Base-by-base conservation (phyloP, 23 tunicate genomes). In the Trididemnum nubilum region DNA sequence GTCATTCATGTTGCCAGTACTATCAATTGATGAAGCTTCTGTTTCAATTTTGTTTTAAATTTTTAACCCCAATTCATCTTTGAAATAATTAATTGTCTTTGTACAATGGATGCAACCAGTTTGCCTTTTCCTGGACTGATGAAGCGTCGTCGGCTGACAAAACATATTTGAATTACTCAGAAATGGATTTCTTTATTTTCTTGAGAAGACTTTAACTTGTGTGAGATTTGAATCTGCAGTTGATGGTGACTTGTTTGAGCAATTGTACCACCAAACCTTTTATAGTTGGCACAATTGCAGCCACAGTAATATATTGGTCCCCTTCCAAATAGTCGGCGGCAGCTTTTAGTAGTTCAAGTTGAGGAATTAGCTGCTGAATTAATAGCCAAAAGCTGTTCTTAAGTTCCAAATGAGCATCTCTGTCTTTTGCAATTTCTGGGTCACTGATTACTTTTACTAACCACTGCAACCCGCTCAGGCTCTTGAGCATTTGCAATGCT, bases 301-400 rank as follows among this genome's bases (percentile, higher is more conserved):
- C 71, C 12, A 19, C 19, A 12, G 57, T 50, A 12, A 50, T 19
- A 50, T 50, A 50, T 50, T 50, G 12, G 19, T 50, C 57, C 19
- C 57, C 57, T 50, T 50, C 57, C 12, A 50, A 12, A 50, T 12
- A 50, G 57, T 50, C 57, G 19, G 18, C 19, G 57, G 57, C 57
- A 12, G 19, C 57, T 50, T 50, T 50, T 50, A 50, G 57, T 12
- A 25, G 71, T 64, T 12, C 19, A 21, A 64, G 29, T 64, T 64
- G 24, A 12, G 7, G 23, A 18, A 71, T 50, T 27, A 71, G 50
- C 9, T 32, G 7, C n/a, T 79, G 83, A 60, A 79, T 23, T 28
- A 79, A 61, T 2, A 79, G n/a, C 83, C 83, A 79, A 35, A 60
- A 72, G n/a, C 34, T 60, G 34, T 79, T 61, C 22, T 61, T 49